Base-by-base conservation (phyloP, 2,113 vertebrate species). In the Phyllostomus hastatus region DNA sequence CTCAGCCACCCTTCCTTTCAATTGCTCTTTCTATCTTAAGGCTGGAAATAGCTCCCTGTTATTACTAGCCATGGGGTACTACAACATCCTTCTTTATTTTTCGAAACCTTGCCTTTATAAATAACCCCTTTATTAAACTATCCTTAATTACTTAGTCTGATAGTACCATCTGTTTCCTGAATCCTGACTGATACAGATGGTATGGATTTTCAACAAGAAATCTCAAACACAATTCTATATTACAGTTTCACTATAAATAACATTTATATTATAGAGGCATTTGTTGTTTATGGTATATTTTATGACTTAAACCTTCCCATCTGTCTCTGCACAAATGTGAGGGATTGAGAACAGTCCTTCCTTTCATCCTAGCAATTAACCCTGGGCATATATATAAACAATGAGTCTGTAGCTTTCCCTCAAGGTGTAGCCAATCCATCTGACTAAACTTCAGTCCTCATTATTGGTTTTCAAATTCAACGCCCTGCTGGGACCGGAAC, bases 121-220 rank as follows among this genome's bases (percentile, higher is more conserved):
- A 50, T 67, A 91, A 43, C 54, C 33, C 33, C 70, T 41, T 87
- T 75, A 75, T 46, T 90, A 59, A 90, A 73, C 6, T 50, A 79
- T 50, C 54, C 26, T 66, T 64, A 69, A 67, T 95, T 52, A 89
- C 35, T 46, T 38, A 86, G 50, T 82, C 72, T 90, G 69, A 87
- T 1, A 5, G 86, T 83, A 52, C 61, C 72, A 46, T 73, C 64
- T 95, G 85, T 85, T 89, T 95, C 38, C 61, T 72, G 52, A 48
- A 82, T 90, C 43, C 57, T 94, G 72, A 73, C 50, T 28, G 43
- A 72, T 78, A 73, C 64, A 81, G 85, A 78, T 75, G 76, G 79
- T 80, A 73, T 10, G 72, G 86, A 92, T 57, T 96, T 92, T 83
- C 81, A 75, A 59, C 59, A 81, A 85, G 72, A 69, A 92, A 70